A percentile compares a stretch with the other conserved stretches of the same genome.
These are phyloP conservation scores for Acanthopleura granulata DNA, from an alignment of 2,888 invertebrate genomes.

Conservation along the genomic window DNA sequence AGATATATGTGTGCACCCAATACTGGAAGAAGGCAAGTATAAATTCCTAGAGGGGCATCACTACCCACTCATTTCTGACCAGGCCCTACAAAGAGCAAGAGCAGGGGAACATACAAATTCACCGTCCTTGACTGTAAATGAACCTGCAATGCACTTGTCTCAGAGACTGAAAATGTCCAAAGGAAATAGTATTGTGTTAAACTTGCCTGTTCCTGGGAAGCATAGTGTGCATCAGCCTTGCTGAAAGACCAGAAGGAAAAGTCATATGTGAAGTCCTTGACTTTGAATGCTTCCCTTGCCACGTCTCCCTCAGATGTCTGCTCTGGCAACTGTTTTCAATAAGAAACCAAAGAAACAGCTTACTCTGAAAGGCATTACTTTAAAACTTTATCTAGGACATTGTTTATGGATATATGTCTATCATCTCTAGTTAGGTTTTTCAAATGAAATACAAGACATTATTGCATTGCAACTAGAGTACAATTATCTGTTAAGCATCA, in stretches of 20 bases:
- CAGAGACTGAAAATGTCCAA: not conserved
- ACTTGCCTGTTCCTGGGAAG: slow-evolving; percentile 56
- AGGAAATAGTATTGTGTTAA: not conserved
- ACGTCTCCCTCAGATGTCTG: slow-evolving; percentile 49
- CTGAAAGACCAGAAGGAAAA: slow-evolving; percentile 65
- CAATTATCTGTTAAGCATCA: too few relatives aligned
- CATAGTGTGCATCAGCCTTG: slow-evolving; percentile 46
- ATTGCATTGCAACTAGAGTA: too few relatives aligned
- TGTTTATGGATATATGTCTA: too few relatives aligned
- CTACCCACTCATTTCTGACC: too few relatives aligned
- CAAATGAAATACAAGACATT: too few relatives aligned
- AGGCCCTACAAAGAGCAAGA: too few relatives aligned
- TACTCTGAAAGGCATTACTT: not conserved
- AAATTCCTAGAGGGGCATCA: too few relatives aligned
- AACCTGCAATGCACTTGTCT: not conserved
- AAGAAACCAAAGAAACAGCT: not conserved
- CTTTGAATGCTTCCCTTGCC: slow-evolving; percentile 52
- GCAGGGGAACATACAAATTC: too few relatives aligned
- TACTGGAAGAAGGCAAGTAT: too few relatives aligned
- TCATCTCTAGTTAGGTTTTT: too few relatives aligned
- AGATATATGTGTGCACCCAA: too few relatives aligned
- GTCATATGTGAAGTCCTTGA: slow-evolving; percentile 67
- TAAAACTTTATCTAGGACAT: not conserved
- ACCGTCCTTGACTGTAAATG: too few relatives aligned
- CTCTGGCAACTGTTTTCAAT: slow-evolving; percentile 39